Percentiles rank a stretch among this genome's conserved stretches.
phyloP scores from a whole-genome alignment of 2,797 vertebrate species.

The Yasuhikotakia modesta region DNA sequence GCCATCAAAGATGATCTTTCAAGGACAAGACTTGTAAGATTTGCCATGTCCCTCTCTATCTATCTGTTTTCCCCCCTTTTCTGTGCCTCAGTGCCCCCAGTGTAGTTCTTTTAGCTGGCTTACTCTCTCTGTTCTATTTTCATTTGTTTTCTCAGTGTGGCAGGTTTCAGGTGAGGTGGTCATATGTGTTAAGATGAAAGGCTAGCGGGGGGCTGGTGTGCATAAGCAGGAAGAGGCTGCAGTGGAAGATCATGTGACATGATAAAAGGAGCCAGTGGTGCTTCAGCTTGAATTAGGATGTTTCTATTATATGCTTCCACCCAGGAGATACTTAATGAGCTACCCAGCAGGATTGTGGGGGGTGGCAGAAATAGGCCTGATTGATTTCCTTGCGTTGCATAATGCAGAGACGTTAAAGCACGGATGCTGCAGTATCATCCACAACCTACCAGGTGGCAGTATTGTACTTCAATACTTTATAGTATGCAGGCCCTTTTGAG shows the following conservation, averaged over 20 bases:
- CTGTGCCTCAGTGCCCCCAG: background rate
- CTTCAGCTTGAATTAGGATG: conserved; percentile 33
- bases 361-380: conserved; percentile 35
- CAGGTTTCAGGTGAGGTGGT: background rate
- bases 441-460: conserved; percentile 36
- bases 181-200: conserved; percentile 28
- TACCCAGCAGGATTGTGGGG: conserved; percentile 41
- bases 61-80: background rate
- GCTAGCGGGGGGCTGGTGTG: background rate
- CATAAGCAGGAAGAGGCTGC: background rate
- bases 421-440: background rate
- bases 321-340: conserved; percentile 44
- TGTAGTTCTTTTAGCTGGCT: background rate
- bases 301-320: conserved; percentile 44
- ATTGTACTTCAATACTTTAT: conserved; percentile 31
- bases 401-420: conserved; percentile 4
- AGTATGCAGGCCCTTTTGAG: background rate
- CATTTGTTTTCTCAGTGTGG: conserved; percentile 7
- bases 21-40: conserved; percentile 25
- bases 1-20: conserved; percentile 34
- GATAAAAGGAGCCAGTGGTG: conserved; percentile 30
- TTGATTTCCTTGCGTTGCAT: conserved; percentile 35
- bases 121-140: background rate
- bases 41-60: conserved; percentile 14
- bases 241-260: conserved; percentile 7